phyloP scores from a whole-genome alignment of 1,140 invertebrate species.

The Mamestra configurata region DNA sequence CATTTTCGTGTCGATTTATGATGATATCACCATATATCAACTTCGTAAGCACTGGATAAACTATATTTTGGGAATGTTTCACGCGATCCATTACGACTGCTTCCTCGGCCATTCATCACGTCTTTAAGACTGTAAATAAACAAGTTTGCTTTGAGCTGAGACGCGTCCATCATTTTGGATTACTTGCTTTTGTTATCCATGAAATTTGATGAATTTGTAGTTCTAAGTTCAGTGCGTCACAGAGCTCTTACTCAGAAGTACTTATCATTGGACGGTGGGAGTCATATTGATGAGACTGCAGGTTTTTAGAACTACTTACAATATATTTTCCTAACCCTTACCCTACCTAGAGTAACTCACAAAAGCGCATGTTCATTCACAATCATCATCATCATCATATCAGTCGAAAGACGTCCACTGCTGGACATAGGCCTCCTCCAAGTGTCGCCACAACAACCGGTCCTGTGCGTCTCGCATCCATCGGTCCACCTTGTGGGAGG shows the following conservation, averaged over 20 bases:
- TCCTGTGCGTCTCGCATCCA: too few relatives aligned
- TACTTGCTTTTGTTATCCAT: conserved; percentile 5
- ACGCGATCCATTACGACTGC: background rate
- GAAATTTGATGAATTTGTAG: background rate
- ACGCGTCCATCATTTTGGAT: conserved; percentile 11
- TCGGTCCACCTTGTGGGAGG: too few relatives aligned
- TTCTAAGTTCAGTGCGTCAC: conserved; percentile 14
- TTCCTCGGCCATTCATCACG: conserved; percentile 28
- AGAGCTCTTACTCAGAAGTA: background rate
- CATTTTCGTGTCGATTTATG: conserved; percentile 23
- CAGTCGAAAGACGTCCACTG: too few relatives aligned
- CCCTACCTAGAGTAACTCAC: too few relatives aligned
- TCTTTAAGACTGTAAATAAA: conserved; percentile 27
- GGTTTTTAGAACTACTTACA: too few relatives aligned
- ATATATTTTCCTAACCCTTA: too few relatives aligned
- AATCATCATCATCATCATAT: too few relatives aligned
- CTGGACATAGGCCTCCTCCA: too few relatives aligned
- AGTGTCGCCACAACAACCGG: too few relatives aligned
- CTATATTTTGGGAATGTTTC: conserved; percentile 30
- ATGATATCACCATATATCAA: background rate
- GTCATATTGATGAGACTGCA: too few relatives aligned
- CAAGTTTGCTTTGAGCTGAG: background rate
- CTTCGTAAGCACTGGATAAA: background rate
- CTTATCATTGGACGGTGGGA: too few relatives aligned
- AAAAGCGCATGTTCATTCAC: too few relatives aligned